phyloP scores from a whole-genome alignment of 2,113 vertebrate species.

The Osmerus eperlanus region DNA sequence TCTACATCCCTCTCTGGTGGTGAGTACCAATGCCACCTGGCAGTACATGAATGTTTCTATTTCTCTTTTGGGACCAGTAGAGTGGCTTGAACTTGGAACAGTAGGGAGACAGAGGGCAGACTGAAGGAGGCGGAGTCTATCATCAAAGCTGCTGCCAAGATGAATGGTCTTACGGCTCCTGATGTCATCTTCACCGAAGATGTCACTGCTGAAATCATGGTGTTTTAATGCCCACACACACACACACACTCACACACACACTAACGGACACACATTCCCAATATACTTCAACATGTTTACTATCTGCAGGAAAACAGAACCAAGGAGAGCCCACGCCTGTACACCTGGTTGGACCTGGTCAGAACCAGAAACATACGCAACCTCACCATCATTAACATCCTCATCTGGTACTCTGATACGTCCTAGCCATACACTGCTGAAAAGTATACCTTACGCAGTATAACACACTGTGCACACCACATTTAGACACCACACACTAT shows the following conservation, averaged over 20 bases:
- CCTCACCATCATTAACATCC: slow-evolving; percentile 29
- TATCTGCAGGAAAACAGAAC: not conserved
- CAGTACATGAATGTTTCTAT: not conserved
- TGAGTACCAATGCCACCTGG: slow-evolving; percentile 17
- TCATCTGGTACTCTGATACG: slow-evolving; percentile 30
- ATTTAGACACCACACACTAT: no score
- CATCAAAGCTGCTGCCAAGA: slow-evolving; percentile 27
- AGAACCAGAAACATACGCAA: slow-evolving; percentile 39
- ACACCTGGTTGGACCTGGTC: slow-evolving; percentile 33
- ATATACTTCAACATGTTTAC: not conserved
- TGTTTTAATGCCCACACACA: not conserved
- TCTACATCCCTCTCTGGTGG: slow-evolving; percentile 49
- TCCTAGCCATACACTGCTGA: no score
- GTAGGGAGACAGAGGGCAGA: slow-evolving; percentile 13
- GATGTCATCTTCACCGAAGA: slow-evolving; percentile 21
- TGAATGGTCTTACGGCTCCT: slow-evolving; percentile 25
- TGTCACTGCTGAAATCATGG: not conserved
- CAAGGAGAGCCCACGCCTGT: not conserved
- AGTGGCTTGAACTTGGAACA: no score
- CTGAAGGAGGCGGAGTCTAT: slow-evolving; percentile 35
- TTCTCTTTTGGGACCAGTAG: no score
- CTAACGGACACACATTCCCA: no score
- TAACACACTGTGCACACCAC: no score
- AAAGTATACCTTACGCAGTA: no score
- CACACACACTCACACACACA: no score